These are phyloP conservation scores for Caenorhabditis elegans DNA, from an alignment of 1,140 invertebrate species.

Conservation along the genomic window WBcel235 BX284602.5:5384001-5384500, in stretches of 20 bases:
- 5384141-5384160: neutral
- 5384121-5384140: neutral
- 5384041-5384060: neutral
- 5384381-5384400: neutral
- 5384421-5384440: constrained; percentile 55
- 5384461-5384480: constrained; percentile 45
- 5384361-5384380: constrained; percentile 38
- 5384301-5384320: neutral
- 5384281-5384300: neutral
- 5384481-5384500: constrained; percentile 58
- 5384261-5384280: neutral
- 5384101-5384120: neutral
- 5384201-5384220: constrained; percentile 22
- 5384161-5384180: neutral
- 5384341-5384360: neutral
- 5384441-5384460: constrained; percentile 43
- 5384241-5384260: constrained; percentile 10
- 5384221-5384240: neutral
- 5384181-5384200: too few relatives aligned
- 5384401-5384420: neutral
- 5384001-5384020: neutral
- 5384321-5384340: constrained; percentile 12
- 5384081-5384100: neutral
- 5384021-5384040: too few relatives aligned
- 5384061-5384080: neutral